Percentiles rank a stretch among this genome's conserved stretches.
Evolutionary conservation across 2,113 vertebrate genomes (phyloP).

Genomic region (Corythornis vintsioides): DNA sequence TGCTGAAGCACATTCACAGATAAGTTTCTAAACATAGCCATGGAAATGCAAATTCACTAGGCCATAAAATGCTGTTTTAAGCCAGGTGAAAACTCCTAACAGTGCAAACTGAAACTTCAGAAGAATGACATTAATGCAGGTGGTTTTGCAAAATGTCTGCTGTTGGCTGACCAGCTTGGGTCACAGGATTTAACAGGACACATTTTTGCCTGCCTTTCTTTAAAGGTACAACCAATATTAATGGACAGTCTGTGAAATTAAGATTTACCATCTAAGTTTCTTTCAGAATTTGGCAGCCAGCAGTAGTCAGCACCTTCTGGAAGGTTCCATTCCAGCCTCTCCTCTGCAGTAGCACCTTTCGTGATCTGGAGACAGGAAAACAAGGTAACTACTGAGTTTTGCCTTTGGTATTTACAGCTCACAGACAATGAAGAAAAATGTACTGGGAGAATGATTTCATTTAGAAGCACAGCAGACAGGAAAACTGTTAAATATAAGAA

Average conservation of each 20-base stretch:
- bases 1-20: background rate
- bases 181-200: background rate
- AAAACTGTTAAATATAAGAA: background rate
- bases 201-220: background rate
- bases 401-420: background rate
- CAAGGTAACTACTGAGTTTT: background rate
- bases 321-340: constrained; percentile 89
- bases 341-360: constrained; percentile 85
- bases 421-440: background rate
- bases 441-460: background rate
- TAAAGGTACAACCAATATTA: background rate
- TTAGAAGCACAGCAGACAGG: background rate
- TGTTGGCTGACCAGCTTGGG: background rate
- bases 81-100: background rate
- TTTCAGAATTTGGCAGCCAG: constrained; percentile 92
- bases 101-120: background rate
- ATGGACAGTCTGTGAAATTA: background rate
- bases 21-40: background rate
- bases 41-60: background rate
- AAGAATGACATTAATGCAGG: background rate
- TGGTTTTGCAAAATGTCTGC: background rate
- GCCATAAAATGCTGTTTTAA: background rate
- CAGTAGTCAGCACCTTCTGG: constrained; percentile 74
- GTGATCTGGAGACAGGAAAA: constrained; percentile 81
- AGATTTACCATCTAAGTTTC: constrained; percentile 84